Percentiles rank a stretch among this genome's conserved stretches.
Evolutionary conservation across 1,140 invertebrate genomes (phyloP).

Genomic region (Frieseomelitta varia): DNA sequence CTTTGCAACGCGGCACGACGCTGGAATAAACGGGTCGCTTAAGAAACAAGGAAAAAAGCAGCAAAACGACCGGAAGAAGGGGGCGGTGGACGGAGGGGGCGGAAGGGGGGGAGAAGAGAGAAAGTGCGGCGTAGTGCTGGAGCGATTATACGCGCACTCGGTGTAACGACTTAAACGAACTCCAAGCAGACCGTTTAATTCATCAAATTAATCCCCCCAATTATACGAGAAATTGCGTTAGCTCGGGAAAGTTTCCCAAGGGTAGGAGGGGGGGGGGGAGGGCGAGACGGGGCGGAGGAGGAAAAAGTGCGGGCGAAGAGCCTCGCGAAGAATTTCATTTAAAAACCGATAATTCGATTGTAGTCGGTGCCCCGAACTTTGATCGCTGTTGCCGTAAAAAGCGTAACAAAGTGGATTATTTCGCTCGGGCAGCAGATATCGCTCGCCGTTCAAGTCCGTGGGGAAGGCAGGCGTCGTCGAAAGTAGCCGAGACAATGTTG

Average conservation of each 20-base stretch:
- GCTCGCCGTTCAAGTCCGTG: conserved; percentile 3
- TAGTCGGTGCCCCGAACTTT: conserved; percentile 34
- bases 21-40: not conserved
- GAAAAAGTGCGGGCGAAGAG: conserved; percentile 6
- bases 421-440: conserved; percentile 18
- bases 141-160: conserved; percentile 30
- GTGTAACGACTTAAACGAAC: conserved; percentile 46
- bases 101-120: not conserved
- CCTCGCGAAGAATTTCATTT: conserved; percentile 52
- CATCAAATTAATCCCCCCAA: conserved; percentile 40
- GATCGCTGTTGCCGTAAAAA: conserved; percentile 23
- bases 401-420: conserved; percentile 13
- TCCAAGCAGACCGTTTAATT: conserved; percentile 47
- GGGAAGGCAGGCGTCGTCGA: too few relatives aligned
- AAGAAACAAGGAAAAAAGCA: not conserved
- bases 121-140: not conserved
- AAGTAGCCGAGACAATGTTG: too few relatives aligned
- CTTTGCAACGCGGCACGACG: not conserved
- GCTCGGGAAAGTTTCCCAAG: conserved; percentile 40
- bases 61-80: not conserved
- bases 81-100: too few relatives aligned
- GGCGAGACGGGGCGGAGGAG: too few relatives aligned
- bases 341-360: conserved; percentile 55
- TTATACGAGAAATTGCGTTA: conserved; percentile 47
- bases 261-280: too few relatives aligned